These are phyloP conservation scores for Gouania willdenowi DNA, from an alignment of 2,797 vertebrate species.

Conservation along the genomic window DNA sequence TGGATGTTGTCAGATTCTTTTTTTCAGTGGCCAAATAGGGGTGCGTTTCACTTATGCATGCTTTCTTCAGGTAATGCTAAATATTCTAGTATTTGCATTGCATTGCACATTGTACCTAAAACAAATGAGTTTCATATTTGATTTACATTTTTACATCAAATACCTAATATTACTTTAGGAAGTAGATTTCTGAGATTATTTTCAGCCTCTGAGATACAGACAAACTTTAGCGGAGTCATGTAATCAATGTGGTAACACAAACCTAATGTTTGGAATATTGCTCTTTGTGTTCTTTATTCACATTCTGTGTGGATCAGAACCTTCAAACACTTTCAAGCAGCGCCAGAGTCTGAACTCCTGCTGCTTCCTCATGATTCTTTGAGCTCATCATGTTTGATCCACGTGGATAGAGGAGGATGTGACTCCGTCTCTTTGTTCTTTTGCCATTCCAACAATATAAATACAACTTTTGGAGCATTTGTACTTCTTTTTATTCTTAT, in stretches of 20 bases:
- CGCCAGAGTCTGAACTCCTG: conserved; percentile 55
- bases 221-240: too few species aligned
- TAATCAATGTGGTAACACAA: conserved; percentile 19
- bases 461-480: conserved; percentile 26
- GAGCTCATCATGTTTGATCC: conserved; percentile 68
- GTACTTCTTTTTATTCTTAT: conserved; percentile 33
- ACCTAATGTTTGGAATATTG: conserved; percentile 19
- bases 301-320: conserved; percentile 23
- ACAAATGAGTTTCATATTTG: too few species aligned
- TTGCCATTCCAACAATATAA: conserved; percentile 56
- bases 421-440: conserved; percentile 65
- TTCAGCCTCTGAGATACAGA: too few species aligned
- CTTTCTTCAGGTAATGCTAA: too few species aligned
- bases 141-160: too few species aligned
- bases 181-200: too few species aligned
- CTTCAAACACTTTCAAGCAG: conserved; percentile 53
- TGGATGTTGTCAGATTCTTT: too few species aligned
- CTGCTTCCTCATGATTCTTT: conserved; percentile 38
- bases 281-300: conserved; percentile 2
- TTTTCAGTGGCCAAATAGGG: too few species aligned
- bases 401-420: conserved; percentile 63
- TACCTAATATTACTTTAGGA: too few species aligned
- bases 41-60: too few species aligned
- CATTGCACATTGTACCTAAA: too few species aligned
- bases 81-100: too few species aligned